phyloP scores from a whole-genome alignment of 2,888 invertebrate species.

The Agonopterix subpropinquella region DNA sequence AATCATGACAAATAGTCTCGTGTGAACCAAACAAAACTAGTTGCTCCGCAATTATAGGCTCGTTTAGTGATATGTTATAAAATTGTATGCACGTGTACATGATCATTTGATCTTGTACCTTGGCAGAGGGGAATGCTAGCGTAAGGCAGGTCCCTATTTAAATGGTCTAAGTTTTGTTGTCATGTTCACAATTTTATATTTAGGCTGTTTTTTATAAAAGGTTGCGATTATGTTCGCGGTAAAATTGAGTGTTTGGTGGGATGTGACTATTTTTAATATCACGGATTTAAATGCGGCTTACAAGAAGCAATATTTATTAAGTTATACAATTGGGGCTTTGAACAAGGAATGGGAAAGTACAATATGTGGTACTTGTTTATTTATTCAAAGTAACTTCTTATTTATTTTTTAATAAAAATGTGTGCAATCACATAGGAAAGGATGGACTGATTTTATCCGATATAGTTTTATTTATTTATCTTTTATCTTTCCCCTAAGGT shows the following conservation, averaged over 20 bases:
- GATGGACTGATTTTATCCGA: conserved; percentile 65
- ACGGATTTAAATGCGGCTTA: conserved; percentile 29
- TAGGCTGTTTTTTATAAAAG: conserved; percentile 34
- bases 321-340: conserved; percentile 22
- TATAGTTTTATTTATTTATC: conserved; percentile 34
- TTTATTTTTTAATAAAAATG: conserved; percentile 38
- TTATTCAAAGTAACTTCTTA: conserved; percentile 40
- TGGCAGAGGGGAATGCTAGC: too few species aligned
- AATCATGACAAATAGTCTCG: too few species aligned
- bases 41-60: too few species aligned
- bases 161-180: not conserved
- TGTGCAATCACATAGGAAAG: conserved; percentile 60
- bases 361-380: conserved; percentile 35
- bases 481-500: conserved; percentile 28
- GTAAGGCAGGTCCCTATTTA: too few species aligned
- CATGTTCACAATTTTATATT: conserved; percentile 17
- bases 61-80: too few species aligned
- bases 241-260: conserved; percentile 19
- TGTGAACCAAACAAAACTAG: too few species aligned
- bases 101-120: too few species aligned
- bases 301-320: conserved; percentile 31
- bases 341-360: conserved; percentile 31
- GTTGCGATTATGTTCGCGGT: conserved; percentile 34
- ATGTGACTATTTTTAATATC: conserved; percentile 38
- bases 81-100: too few species aligned